These are phyloP conservation scores for Cladopsammia gracilis DNA, from an alignment of 64 coral and sea anemone genomes.

Conservation along the genomic window DNA sequence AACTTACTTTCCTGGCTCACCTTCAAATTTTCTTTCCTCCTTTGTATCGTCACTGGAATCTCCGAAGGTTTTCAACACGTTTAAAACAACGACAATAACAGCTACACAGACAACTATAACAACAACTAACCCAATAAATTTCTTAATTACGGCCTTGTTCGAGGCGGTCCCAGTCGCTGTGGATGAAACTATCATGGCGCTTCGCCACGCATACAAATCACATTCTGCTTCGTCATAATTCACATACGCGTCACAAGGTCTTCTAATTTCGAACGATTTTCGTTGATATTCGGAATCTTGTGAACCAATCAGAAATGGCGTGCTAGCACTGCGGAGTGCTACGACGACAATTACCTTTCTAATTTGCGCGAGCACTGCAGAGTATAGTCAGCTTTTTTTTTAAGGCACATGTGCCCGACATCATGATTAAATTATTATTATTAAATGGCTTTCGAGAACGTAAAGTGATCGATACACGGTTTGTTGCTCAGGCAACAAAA, in stretches of 20 bases:
- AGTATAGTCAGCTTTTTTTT: no score
- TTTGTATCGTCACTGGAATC: slow-evolving; percentile 51
- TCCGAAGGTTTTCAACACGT: slow-evolving; percentile 37
- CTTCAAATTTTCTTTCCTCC: slow-evolving; percentile 2
- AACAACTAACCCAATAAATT: slow-evolving; percentile 35
- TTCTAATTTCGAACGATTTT: neutral
- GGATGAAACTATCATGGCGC: neutral
- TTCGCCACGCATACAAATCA: neutral
- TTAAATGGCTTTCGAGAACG: no score
- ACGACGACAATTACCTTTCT: no score
- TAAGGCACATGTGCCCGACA: no score
- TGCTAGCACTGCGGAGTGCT: no score
- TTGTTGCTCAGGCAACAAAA: no score
- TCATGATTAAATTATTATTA: no score
- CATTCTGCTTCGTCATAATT: slow-evolving; percentile 4
- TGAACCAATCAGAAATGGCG: no score
- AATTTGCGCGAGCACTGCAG: no score
- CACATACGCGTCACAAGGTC: neutral
- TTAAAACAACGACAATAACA: slow-evolving; percentile 65
- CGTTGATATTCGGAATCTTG: no score
- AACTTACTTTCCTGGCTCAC: neutral
- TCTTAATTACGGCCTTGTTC: slow-evolving; percentile 25
- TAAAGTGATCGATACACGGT: no score
- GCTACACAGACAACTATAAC: slow-evolving; percentile 72
- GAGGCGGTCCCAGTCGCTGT: neutral